Evolutionary conservation across 37 sponge, comb jelly and placozoan genomes (phyloP), one percentile per base, ranked within the genome.

Genomic region (Hormiphora californensis): DNA sequence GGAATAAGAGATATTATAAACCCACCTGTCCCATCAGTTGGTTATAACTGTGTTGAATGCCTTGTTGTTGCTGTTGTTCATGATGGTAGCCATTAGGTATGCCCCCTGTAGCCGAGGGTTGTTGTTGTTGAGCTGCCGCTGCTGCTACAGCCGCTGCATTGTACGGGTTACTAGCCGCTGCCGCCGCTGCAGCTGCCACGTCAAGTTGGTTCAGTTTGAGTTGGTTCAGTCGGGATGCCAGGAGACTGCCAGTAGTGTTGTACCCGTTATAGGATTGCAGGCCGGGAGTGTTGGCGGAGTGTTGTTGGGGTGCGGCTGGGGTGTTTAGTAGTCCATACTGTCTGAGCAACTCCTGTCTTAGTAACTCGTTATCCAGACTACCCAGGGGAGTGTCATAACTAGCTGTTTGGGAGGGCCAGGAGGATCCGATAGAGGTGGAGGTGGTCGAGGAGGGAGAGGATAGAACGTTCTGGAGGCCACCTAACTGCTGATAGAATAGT

Each of bases 301-400:
- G 59, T 5, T 57, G 61, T 17, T 65, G 67, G 46, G 40, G 81
- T 3, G 81, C 81, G 19, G 40, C 46, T 36, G 43, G 38, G 28
- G 40, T 43, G 46, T 73, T 73, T 4, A 73, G 81, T 12, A 73
- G 81, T 22, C 35, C 43, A 46, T 73, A 73, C 36, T 73, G 81
- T 28, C 43, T 73, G 28, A 73, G 46, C 44, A 73, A 28, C 46
- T 73, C 81, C 38, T 73, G 81, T 41, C 81, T 39, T 0, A 73
- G 81, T 8, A 73, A 46, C 1, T 22, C 81, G 21, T 73, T 46
- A 19, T 73, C 81, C 30, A 28, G 27, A 4, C 61, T 30, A 36
- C 38, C 43, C 81, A 73, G 81, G 27, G 40, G 81, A 36, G 28
- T 73, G 1, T 43, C 81, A 3, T 43, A 15, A 2, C 46, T 43